Base-by-base conservation (phyloP, 2,888 invertebrate genomes). In the Germaria angustata region DNA sequence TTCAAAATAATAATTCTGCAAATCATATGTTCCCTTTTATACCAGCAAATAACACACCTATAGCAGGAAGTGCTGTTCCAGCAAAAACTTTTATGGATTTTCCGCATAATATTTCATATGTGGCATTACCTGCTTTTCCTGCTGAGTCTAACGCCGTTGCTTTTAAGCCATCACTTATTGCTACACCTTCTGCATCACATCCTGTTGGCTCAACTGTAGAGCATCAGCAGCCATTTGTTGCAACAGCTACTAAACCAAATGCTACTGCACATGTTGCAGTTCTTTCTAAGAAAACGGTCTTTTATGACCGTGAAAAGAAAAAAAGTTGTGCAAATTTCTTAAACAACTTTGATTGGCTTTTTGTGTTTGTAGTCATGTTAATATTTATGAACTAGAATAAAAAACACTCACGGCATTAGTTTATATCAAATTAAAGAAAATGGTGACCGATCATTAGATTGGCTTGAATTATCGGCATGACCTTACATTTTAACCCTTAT, bases 261-360 rank as follows among this genome's bases (percentile, higher is more conserved):
- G 20, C 13, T 7, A 75, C 75, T 20, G 24, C 49, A 24, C 57
- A 81, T 34, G 78, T 63, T 28, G 17, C 63, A 36, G 17, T 78
- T 39, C n/a, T 81, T 46, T 77, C 77, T 3, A 36, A 73, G 39
- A 81, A 72, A 41, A 49, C 46, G 1, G 32, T 46, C 8, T 63
- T 61, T 15, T 69, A 73, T 57, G 57, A 39, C 28, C 53, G 44
- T 28, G 66, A 46, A 2, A 51, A 68, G 28, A 72, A 49, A 61
- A 61, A 28, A 11, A 72, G 28, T 63, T 44, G 53, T 22, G 63
- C 57, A 41, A 69, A 61, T 69, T 34, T 53, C 24, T 49, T 73
- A 17, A 11, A 49, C 13, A 36, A 44, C 2, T 57, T 61, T 57
- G 32, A 69, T 75, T 22, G 49, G 9, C 5, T 57, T 76, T 49